A percentile compares a stretch with the other conserved stretches of the same genome.
Evolutionary conservation across 2,113 vertebrate genomes (phyloP).

Genomic region (Phycodurus eques): DNA sequence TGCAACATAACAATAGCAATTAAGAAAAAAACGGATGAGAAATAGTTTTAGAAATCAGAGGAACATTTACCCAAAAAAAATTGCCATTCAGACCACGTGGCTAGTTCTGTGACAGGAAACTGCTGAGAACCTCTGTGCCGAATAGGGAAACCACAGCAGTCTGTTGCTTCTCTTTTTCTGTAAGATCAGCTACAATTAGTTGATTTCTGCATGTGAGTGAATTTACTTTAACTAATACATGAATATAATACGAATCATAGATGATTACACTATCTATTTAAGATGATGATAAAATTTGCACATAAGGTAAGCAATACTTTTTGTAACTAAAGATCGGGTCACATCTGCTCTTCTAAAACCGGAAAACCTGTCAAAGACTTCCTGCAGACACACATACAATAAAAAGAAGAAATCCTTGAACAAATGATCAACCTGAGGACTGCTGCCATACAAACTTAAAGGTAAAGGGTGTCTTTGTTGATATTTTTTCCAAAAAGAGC

Average conservation of each 20-base stretch:
- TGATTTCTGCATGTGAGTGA: not conserved
- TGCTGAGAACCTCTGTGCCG: slow-evolving; percentile 11
- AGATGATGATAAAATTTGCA: not conserved
- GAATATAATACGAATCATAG: not conserved
- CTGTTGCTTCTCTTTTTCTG: slow-evolving; percentile 48
- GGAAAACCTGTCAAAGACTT: slow-evolving; percentile 58
- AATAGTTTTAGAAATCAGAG: not conserved
- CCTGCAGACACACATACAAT: slow-evolving; percentile 32
- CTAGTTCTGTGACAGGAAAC: slow-evolving; percentile 54
- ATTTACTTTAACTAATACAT: not conserved
- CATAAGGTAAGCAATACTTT: not conserved
- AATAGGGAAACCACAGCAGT: slow-evolving; percentile 44
- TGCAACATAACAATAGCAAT: not conserved
- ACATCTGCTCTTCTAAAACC: slow-evolving; percentile 43
- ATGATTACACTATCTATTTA: not conserved
- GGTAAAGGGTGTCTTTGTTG: slow-evolving; percentile 19
- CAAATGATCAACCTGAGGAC: slow-evolving; percentile 8
- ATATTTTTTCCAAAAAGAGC: not conserved
- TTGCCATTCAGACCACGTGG: slow-evolving; percentile 10
- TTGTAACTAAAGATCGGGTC: not conserved
- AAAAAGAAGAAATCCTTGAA: slow-evolving; percentile 12
- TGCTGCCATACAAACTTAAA: slow-evolving; percentile 9
- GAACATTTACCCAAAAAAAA: not conserved
- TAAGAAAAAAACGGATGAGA: not conserved
- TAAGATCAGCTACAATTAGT: slow-evolving; percentile 14